Percentiles rank a stretch among this genome's conserved stretches.
Conservation (phyloP, 2,888 invertebrate species). For the Tanytarsus gracilentus region DNA sequence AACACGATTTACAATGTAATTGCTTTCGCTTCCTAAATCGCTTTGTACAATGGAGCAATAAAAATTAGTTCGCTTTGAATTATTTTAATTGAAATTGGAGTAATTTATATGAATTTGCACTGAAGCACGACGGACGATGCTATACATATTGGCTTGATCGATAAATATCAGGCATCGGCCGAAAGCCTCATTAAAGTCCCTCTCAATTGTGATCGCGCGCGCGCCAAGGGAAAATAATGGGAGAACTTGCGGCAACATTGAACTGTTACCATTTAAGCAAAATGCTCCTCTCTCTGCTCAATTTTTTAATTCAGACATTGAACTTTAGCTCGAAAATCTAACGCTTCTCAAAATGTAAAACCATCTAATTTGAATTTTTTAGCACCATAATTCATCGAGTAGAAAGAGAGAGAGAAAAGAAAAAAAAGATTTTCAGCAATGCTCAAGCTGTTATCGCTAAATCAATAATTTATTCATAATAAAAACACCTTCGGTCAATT, state of each 20-base stretch:
- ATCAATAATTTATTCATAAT: slow-evolving; percentile 28
- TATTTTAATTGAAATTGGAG: slow-evolving; percentile 27
- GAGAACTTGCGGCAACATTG: neutral
- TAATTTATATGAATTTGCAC: slow-evolving; percentile 22
- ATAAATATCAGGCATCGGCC: neutral
- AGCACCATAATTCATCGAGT: slow-evolving; percentile 2
- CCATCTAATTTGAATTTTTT: neutral
- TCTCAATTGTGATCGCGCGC: neutral
- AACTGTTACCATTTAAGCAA: slow-evolving; percentile 4
- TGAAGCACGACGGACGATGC: too few species aligned
- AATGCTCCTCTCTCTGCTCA: neutral
- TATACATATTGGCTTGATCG: slow-evolving; percentile 1
- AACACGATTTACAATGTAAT: slow-evolving; percentile 26
- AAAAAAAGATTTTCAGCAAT: neutral
- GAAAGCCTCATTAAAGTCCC: neutral
- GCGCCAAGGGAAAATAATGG: neutral
- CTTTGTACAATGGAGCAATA: slow-evolving; percentile 26
- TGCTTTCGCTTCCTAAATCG: slow-evolving; percentile 22
- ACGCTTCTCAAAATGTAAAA: neutral
- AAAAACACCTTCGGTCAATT: slow-evolving; percentile 26
- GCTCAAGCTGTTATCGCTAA: slow-evolving; percentile 15
- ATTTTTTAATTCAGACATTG: neutral
- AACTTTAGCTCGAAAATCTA: slow-evolving; percentile 1
- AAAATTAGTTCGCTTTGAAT: slow-evolving; percentile 24
- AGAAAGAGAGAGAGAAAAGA: neutral